Percentiles rank a stretch among this genome's conserved stretches.
These are phyloP conservation scores for Mycalesis mineus DNA, from an alignment of 2,888 invertebrate genomes.

Conservation along the genomic window DNA sequence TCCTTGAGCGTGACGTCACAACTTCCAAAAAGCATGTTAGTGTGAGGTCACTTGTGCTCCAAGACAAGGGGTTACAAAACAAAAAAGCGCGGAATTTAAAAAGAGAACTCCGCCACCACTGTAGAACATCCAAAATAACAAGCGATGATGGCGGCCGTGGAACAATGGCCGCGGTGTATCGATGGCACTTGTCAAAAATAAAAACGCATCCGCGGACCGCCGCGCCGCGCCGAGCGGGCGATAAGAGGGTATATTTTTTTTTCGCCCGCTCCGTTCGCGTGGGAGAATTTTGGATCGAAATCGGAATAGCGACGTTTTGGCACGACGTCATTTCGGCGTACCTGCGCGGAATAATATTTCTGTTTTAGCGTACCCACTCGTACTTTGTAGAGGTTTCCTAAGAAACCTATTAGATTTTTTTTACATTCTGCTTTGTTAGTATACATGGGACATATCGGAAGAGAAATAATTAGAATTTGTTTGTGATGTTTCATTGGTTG, in stretches of 20 bases:
- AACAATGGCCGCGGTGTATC: conserved; percentile 66
- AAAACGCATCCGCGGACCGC: conserved; percentile 43
- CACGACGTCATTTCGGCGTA: conserved; percentile 18
- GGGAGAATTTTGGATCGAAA: conserved; percentile 33
- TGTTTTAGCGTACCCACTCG: not conserved
- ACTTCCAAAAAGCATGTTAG: too few species aligned
- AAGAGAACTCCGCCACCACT: conserved; percentile 27
- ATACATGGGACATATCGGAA: too few species aligned
- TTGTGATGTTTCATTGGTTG: too few species aligned
- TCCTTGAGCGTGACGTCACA: not conserved
- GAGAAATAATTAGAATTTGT: too few species aligned
- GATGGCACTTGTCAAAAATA: conserved; percentile 74
- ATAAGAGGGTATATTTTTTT: conserved; percentile 36
- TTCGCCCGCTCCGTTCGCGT: conserved; percentile 33
- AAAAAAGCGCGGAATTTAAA: conserved; percentile 2
- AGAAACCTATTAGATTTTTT: too few species aligned
- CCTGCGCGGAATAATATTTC: conserved; percentile 13
- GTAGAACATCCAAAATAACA: conserved; percentile 46
- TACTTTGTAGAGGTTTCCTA: too few species aligned
- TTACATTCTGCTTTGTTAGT: too few species aligned
- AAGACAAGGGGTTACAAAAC: not conserved
- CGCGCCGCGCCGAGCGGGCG: conserved; percentile 39
- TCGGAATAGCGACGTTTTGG: conserved; percentile 36
- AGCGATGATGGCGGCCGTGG: conserved; percentile 51
- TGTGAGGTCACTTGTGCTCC: not conserved